Evolutionary conservation across 1,140 invertebrate species (phyloP), one percentile per base, ranked within the genome.

Genomic region (Scaptomyza pallida): DNA sequence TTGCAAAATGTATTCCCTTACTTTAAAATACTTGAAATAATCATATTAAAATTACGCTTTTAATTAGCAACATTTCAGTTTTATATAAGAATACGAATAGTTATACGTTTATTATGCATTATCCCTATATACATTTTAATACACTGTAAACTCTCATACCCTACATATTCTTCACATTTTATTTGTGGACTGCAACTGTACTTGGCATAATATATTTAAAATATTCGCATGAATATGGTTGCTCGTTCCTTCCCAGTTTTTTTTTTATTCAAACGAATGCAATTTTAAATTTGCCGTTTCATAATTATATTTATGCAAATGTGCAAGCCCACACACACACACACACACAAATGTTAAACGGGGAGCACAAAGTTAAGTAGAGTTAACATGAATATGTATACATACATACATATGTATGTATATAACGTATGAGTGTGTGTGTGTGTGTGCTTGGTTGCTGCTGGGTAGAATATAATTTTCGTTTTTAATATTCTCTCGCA

Each of bases 401-500:
- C 12, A 44, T 43, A 40, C 33, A 54, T 23, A 21, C 37, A 12
- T 35, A 33, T 19, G 19, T 40, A 44, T 33, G 26, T 26, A 40
- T 3, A 23, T 47, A 15, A 45, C 45, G 8, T 10, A 2, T 52
- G 0, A 6, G 19, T 16, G 9, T 23, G 13, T 55, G 19, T 55
- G 19, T 41, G 44, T 56, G 21, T 26, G 30, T 15, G 75, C 45
- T 41, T 64, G 70, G 67, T 68, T 62, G 72, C 80, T 77, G 70
- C 77, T 73, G 74, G 76, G 74, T 61, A 78, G 81, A 86, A 79
- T 79, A 86, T 82, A 89, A 86, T 89, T 89, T 82, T 80, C 75
- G 75, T 86, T 89, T 89, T 89, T 89, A 89, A 89, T 89, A 89
- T 89, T 75, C 86, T 88, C 74, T 78, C 80, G 81, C 80, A 82